Conservation (phyloP, 1,140 invertebrate genomes). For the Caerostris extrusa region DNA sequence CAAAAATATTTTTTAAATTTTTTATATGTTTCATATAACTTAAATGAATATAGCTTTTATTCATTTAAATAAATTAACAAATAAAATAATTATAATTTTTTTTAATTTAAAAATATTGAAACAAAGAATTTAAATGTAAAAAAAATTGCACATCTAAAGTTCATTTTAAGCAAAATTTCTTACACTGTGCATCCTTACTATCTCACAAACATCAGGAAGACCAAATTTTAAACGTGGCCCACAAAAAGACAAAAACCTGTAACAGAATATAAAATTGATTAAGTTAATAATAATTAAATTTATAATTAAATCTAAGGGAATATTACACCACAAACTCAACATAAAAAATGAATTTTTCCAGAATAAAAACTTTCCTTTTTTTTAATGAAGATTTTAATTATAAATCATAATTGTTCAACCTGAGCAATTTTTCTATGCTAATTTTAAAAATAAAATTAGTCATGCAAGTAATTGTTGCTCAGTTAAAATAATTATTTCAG, state of each 20-base stretch:
- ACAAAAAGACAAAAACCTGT: slow-evolving; percentile 36
- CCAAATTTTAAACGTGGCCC: background rate
- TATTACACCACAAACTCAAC: background rate
- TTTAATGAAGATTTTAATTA: too few species aligned
- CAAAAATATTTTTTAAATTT: background rate
- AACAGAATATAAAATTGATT: slow-evolving; percentile 10
- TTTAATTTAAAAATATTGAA: background rate
- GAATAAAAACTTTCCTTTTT: background rate
- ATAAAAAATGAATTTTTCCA: background rate
- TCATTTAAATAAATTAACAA: background rate
- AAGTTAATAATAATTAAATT: background rate
- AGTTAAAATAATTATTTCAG: too few species aligned
- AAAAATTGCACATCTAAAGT: background rate
- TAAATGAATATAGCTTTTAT: background rate
- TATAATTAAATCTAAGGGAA: background rate
- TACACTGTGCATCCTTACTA: slow-evolving; percentile 70
- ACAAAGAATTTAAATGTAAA: background rate
- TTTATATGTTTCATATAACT: background rate
- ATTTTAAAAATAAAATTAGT: too few species aligned
- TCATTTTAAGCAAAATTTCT: slow-evolving; percentile 47
- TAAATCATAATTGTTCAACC: too few species aligned
- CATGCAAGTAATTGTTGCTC: too few species aligned
- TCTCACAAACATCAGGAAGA: slow-evolving; percentile 64
- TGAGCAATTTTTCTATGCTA: too few species aligned
- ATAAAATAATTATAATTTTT: background rate